A percentile compares a stretch with the other conserved stretches of the same genome.
Conservation (phyloP, 2,888 invertebrate genomes). For the Epirrhoe alternata region DNA sequence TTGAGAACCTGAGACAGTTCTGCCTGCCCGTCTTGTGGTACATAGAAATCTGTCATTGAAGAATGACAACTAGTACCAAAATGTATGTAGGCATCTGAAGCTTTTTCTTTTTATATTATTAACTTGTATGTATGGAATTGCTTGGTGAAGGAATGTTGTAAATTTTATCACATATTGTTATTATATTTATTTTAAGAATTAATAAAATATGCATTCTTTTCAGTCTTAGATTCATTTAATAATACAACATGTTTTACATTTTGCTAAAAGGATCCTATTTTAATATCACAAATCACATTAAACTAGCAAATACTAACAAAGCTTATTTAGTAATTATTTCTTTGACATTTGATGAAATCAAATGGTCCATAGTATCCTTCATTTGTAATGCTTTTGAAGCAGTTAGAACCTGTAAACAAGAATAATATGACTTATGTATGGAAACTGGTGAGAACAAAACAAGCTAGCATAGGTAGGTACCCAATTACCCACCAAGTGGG, state of each 20-base stretch:
- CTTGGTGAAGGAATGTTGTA: conserved; percentile 75
- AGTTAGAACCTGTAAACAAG: conserved; percentile 53
- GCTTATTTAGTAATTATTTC: not conserved
- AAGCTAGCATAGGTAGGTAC: too few species aligned
- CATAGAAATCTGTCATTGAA: not conserved
- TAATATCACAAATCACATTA: not conserved
- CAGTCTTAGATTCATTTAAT: conserved; percentile 37
- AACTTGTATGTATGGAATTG: conserved; percentile 43
- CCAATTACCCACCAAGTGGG: not conserved
- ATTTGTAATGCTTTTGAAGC: conserved; percentile 55
- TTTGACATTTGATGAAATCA: conserved; percentile 45
- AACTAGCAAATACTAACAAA: conserved; percentile 37
- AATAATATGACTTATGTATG: not conserved
- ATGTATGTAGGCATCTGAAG: conserved; percentile 26
- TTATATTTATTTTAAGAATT: conserved; percentile 77
- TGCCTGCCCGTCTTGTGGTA: not conserved
- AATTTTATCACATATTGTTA: conserved; percentile 69
- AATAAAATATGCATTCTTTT: conserved; percentile 77
- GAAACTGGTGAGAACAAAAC: too few species aligned
- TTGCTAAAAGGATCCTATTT: not conserved
- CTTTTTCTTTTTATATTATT: conserved; percentile 35
- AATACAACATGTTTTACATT: not conserved
- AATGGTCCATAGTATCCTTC: conserved; percentile 50
- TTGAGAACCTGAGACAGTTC: too few species aligned
- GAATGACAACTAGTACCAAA: conserved; percentile 1